A percentile compares a stretch with the other conserved stretches of the same genome.
Conservation (phyloP, 2,113 vertebrate genomes). For the Poicephalus meyeri region DNA sequence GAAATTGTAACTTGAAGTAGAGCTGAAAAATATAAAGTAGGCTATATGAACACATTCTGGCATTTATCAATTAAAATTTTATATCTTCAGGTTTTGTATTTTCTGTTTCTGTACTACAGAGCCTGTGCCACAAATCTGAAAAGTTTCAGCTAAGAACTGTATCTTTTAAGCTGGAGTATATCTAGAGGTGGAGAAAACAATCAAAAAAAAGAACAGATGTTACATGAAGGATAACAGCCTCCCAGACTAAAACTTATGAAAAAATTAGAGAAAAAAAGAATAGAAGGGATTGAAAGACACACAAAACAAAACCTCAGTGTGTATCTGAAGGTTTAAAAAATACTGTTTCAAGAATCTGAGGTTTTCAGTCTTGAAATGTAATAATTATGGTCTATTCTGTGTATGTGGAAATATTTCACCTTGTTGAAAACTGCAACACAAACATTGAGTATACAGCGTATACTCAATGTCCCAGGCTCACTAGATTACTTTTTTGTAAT, state of each 20-base stretch:
- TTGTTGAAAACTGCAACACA: background rate
- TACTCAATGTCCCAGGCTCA: background rate
- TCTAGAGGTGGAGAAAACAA: background rate
- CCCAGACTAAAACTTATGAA: background rate
- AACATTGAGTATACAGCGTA: background rate
- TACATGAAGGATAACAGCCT: fast-evolving
- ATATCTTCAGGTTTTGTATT: background rate
- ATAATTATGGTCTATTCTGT: background rate
- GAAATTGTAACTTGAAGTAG: slow-evolving; percentile 97
- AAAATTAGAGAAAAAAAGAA: background rate
- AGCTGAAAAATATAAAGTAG: slow-evolving; percentile 76
- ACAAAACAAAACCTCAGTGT: fast-evolving
- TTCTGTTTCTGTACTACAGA: background rate
- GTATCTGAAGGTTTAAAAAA: background rate
- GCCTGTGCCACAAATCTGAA: background rate
- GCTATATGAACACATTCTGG: background rate
- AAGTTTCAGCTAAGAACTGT: background rate
- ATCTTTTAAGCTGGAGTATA: background rate
- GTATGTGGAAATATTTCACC: background rate
- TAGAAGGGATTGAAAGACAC: background rate
- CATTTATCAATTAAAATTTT: background rate
- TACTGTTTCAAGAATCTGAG: background rate
- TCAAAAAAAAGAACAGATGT: background rate
- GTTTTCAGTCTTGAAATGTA: background rate
- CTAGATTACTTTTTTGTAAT: background rate